Percentiles rank a stretch among this genome's conserved stretches.
These are phyloP conservation scores for Lordiphosa clarofinis DNA, from an alignment of 1,140 invertebrate species.

Conservation along the genomic window DNA sequence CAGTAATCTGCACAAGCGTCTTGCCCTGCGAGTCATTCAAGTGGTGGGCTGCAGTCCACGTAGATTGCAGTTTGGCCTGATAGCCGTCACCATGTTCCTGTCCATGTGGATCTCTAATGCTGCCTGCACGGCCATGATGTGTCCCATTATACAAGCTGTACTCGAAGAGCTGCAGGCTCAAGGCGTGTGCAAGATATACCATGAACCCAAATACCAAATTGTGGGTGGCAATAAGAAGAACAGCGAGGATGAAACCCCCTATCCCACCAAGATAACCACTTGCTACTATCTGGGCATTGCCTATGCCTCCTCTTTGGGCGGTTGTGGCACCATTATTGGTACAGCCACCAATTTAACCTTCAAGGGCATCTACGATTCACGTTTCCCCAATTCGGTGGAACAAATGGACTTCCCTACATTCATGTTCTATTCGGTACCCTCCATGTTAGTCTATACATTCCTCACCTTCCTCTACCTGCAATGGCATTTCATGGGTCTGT, in stretches of 20 bases:
- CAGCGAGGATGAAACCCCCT: conserved; percentile 79
- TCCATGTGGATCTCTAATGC: conserved; percentile 94
- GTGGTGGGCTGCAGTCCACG: conserved; percentile 88
- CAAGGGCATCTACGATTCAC: conserved; percentile 85
- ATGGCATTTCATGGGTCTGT: conserved; percentile 87
- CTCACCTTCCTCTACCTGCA: conserved; percentile 87
- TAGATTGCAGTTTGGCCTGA: conserved; percentile 87
- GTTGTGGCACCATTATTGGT: conserved; percentile 92
- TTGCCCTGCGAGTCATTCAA: conserved; percentile 89
- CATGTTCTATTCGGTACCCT: conserved; percentile 84
- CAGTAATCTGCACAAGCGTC: conserved; percentile 89
- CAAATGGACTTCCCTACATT: conserved; percentile 87
- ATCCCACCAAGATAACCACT: conserved; percentile 84
- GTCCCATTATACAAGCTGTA: conserved; percentile 89
- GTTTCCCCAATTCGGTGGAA: conserved; percentile 82
- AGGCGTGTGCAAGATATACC: conserved; percentile 84
- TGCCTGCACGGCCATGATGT: conserved; percentile 91
- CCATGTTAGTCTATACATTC: conserved; percentile 87
- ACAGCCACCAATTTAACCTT: conserved; percentile 94
- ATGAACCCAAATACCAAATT: conserved; percentile 80
- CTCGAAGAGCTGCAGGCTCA: conserved; percentile 86
- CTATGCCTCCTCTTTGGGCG: conserved; percentile 90
- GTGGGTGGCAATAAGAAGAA: conserved; percentile 80
- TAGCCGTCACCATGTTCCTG: conserved; percentile 88
- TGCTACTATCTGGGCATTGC: conserved; percentile 89